Percentiles rank a stretch among this genome's conserved stretches.
Evolutionary conservation across 2,797 vertebrate species (phyloP).

Genomic region (Alfaro cultratus): DNA sequence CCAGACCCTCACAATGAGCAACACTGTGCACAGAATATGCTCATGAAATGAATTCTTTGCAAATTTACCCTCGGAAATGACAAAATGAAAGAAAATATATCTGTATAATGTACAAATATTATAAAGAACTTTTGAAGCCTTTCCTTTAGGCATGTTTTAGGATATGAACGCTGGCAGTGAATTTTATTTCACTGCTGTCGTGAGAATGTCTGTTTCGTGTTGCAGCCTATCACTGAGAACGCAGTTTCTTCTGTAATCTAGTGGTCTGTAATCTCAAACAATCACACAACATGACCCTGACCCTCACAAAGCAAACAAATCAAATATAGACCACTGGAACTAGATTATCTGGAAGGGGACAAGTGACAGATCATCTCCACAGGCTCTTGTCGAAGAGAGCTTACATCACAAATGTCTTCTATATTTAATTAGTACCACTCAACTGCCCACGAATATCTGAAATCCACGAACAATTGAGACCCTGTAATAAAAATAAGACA

Average conservation of each 20-base stretch:
- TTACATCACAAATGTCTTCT: background rate
- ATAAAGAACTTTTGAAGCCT: background rate
- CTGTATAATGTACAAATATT: background rate
- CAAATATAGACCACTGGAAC: background rate
- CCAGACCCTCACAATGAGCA: background rate
- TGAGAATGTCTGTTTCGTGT: background rate
- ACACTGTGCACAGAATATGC: background rate
- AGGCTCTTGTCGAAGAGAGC: background rate
- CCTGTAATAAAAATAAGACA: background rate
- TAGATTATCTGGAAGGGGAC: background rate
- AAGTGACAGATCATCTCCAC: background rate
- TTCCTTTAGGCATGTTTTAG: background rate
- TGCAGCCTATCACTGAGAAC: background rate
- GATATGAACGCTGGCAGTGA: background rate
- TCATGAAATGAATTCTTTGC: background rate
- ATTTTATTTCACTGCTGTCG: background rate
- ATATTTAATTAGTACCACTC: background rate
- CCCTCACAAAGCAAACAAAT: background rate
- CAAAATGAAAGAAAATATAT: background rate
- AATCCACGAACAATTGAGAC: background rate
- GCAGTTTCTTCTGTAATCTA: slow-evolving; percentile 1
- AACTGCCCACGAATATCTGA: background rate
- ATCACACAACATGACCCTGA: background rate
- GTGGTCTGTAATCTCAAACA: background rate
- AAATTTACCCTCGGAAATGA: background rate